These are phyloP conservation scores for Zoanthus sansibaricus DNA, from an alignment of 92 coral and sea anemone genomes.

Conservation along the genomic window DNA sequence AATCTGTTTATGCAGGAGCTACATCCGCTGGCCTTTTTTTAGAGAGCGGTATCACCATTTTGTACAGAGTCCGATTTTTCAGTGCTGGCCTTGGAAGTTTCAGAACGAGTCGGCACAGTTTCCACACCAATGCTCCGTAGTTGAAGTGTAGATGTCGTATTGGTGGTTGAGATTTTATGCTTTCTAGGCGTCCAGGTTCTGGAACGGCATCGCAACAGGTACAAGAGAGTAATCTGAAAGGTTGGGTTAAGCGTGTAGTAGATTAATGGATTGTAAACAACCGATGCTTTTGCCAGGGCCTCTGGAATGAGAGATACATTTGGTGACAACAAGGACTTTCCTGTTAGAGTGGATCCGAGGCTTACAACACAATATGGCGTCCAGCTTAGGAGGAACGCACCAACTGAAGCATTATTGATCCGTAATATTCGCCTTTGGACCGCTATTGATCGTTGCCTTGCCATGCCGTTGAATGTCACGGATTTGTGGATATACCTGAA, in stretches of 20 bases:
- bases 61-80: not conserved
- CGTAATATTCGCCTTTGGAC: slow-evolving; percentile 40
- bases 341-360: slow-evolving; percentile 51
- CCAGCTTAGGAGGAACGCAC: slow-evolving; percentile 72
- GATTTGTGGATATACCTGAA: slow-evolving; percentile 10
- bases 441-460: slow-evolving; percentile 47
- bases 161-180: not conserved
- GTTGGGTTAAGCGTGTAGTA: slow-evolving; percentile 56
- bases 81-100: not conserved
- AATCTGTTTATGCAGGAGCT: no score
- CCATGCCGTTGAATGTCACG: slow-evolving; percentile 40
- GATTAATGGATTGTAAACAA: slow-evolving; percentile 72
- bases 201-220: not conserved
- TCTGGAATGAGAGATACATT: slow-evolving; percentile 71
- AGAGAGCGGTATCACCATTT: no score
- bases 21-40: no score
- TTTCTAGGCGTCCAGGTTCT: not conserved
- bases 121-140: not conserved
- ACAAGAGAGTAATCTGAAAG: slow-evolving; percentile 51
- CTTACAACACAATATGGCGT: slow-evolving; percentile 75
- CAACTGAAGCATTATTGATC: slow-evolving; percentile 56
- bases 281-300: slow-evolving; percentile 74
- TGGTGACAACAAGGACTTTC: slow-evolving; percentile 47
- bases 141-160: not conserved
- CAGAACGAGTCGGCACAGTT: not conserved